Evolutionary conservation across 2,888 invertebrate species (phyloP).

Genomic region (Hypomecis atomaria): DNA sequence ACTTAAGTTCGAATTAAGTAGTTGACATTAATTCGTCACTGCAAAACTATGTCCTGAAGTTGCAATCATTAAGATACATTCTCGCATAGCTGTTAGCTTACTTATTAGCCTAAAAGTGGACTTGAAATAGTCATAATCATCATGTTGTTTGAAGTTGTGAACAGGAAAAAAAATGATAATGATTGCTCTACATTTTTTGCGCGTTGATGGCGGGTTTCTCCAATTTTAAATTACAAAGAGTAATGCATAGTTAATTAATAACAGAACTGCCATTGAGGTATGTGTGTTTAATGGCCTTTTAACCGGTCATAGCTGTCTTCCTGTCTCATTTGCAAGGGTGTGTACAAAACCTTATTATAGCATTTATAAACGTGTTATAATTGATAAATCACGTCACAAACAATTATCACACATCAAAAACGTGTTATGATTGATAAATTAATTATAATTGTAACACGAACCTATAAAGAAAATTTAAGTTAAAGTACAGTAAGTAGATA

Average conservation of each 20-base stretch:
- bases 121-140: not conserved
- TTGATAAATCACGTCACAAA: too few species aligned
- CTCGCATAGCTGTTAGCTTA: not conserved
- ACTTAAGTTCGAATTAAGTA: too few species aligned
- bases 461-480: too few species aligned
- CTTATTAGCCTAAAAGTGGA: slow-evolving; percentile 7
- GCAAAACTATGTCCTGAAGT: slow-evolving; percentile 1
- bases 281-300: too few species aligned
- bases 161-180: not conserved
- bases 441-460: too few species aligned
- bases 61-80: not conserved
- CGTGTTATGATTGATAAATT: too few species aligned
- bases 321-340: too few species aligned
- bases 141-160: not conserved
- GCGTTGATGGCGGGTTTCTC: slow-evolving; percentile 3
- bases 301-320: too few species aligned
- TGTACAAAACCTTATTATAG: too few species aligned
- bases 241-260: slow-evolving; percentile 5
- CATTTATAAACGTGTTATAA: too few species aligned
- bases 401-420: too few species aligned
- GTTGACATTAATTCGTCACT: not conserved
- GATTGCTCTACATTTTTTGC: slow-evolving; percentile 2
- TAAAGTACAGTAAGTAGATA: too few species aligned
- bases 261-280: not conserved
- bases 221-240: not conserved